Percentiles rank a stretch among this genome's conserved stretches.
These are phyloP conservation scores for Melanotaenia nigrans DNA, from an alignment of 2,797 vertebrate species.

Conservation along the genomic window DNA sequence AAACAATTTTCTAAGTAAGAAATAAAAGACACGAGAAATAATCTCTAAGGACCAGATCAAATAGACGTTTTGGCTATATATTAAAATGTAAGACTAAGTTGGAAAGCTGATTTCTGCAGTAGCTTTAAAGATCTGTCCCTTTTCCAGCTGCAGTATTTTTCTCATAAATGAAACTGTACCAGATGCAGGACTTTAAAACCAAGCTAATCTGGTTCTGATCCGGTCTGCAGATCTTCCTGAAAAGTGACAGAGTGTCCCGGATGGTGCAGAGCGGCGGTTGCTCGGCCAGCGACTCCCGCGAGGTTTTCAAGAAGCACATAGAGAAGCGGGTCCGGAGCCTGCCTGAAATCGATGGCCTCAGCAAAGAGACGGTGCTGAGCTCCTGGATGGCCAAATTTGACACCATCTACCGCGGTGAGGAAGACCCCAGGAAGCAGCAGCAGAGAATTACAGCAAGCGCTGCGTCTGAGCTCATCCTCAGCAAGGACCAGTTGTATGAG, in stretches of 20 bases:
- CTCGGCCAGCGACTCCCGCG: slow-evolving; percentile 94
- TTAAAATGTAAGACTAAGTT: no score
- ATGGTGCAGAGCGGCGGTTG: slow-evolving; percentile 99
- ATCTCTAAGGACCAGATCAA: no score
- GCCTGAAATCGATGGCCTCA: slow-evolving; percentile 96
- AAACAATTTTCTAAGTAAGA: no score
- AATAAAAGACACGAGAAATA: no score
- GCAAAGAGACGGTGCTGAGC: slow-evolving; percentile 98
- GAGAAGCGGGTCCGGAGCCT: slow-evolving; percentile 97
- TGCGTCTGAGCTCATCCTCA: slow-evolving; percentile 97
- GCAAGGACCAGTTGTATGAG: slow-evolving; percentile 98
- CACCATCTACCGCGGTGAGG: slow-evolving; percentile 96
- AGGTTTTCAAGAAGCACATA: slow-evolving; percentile 99
- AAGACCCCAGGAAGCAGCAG: slow-evolving; percentile 96
- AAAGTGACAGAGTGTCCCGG: slow-evolving; percentile 94
- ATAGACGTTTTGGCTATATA: no score
- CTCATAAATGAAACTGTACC: no score
- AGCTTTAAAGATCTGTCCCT: no score
- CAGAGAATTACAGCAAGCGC: slow-evolving; percentile 96
- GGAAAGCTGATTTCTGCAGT: no score
- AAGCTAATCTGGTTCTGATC: background rate
- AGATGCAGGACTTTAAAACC: no score
- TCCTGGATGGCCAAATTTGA: slow-evolving; percentile 99
- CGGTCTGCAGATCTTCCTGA: slow-evolving; percentile 90
- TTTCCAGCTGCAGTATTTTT: no score